These are phyloP conservation scores for Parotia lawesii DNA, from an alignment of 2,113 vertebrate species.

Conservation along the genomic window DNA sequence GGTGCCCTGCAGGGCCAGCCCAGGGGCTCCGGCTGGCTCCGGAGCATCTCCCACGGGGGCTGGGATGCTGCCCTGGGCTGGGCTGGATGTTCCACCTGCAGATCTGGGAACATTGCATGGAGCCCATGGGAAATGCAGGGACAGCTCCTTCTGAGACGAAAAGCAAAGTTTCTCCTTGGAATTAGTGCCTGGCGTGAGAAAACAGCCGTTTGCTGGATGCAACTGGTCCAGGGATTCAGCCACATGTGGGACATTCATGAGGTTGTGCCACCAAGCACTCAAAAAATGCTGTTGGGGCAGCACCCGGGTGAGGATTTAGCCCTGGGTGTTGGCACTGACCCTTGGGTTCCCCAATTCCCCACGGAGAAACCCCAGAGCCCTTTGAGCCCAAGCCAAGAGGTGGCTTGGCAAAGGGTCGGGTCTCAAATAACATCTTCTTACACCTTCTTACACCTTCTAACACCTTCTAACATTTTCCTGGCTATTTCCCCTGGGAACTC, in stretches of 20 bases:
- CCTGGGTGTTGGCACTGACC: background rate
- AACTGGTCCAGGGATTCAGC: fast-evolving
- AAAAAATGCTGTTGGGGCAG: background rate
- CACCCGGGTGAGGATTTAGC: fast-evolving
- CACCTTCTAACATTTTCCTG: background rate
- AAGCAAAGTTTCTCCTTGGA: background rate
- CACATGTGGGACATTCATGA: fast-evolving
- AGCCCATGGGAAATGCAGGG: background rate
- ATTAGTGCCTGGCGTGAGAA: background rate
- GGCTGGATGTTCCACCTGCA: background rate
- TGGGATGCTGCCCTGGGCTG: background rate
- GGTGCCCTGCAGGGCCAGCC: background rate
- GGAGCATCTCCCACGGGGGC: fast-evolving
- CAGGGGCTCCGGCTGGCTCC: background rate
- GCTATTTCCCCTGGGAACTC: background rate
- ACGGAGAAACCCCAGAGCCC: fast-evolving
- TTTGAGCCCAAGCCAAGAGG: background rate
- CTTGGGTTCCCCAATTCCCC: background rate
- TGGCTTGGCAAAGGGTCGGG: fast-evolving
- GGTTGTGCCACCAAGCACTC: background rate
- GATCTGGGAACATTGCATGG: background rate
- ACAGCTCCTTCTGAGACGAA: background rate
- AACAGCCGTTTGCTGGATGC: background rate
- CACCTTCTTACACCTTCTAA: background rate
- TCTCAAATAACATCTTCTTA: background rate